Evolutionary conservation across 2,888 invertebrate genomes (phyloP).

Genomic region (Lysandra coridon): DNA sequence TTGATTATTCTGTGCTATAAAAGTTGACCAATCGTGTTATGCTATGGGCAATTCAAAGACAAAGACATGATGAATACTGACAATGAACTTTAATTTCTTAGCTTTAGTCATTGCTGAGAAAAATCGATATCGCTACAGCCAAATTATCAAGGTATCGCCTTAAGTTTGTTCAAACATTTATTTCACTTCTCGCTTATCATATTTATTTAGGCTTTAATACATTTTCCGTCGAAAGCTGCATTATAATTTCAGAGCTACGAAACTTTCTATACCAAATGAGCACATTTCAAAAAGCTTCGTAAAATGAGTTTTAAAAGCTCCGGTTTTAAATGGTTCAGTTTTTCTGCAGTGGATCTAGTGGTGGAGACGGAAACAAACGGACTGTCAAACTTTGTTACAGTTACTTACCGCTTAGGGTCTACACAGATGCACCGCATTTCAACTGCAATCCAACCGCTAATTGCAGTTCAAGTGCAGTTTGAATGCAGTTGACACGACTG

Average conservation of each 20-base stretch:
- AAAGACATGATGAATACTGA: too few relatives aligned
- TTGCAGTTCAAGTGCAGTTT: too few relatives aligned
- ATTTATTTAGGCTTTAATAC: slow-evolving; percentile 14
- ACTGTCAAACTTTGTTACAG: not conserved
- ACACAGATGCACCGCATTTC: too few relatives aligned
- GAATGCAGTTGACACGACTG: too few relatives aligned
- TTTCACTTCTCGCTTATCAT: slow-evolving; percentile 1
- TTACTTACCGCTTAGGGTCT: not conserved
- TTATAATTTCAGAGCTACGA: not conserved
- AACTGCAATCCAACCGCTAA: too few relatives aligned
- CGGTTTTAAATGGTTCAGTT: slow-evolving; percentile 13
- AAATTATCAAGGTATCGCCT: too few relatives aligned
- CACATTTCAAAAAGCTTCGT: slow-evolving; percentile 3
- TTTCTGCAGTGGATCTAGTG: not conserved
- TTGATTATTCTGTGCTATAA: too few relatives aligned
- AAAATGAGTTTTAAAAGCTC: not conserved
- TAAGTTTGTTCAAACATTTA: not conserved
- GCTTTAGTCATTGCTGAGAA: too few relatives aligned
- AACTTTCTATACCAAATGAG: slow-evolving; percentile 5
- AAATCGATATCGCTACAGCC: too few relatives aligned
- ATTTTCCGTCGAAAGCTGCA: not conserved
- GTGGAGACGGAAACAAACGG: not conserved
- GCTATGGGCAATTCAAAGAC: too few relatives aligned
- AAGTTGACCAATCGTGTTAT: too few relatives aligned
- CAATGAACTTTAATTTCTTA: too few relatives aligned